Evolutionary conservation across 2,113 vertebrate species (phyloP), one percentile per base, ranked within the genome.

Genomic region (Alethe castanea): DNA sequence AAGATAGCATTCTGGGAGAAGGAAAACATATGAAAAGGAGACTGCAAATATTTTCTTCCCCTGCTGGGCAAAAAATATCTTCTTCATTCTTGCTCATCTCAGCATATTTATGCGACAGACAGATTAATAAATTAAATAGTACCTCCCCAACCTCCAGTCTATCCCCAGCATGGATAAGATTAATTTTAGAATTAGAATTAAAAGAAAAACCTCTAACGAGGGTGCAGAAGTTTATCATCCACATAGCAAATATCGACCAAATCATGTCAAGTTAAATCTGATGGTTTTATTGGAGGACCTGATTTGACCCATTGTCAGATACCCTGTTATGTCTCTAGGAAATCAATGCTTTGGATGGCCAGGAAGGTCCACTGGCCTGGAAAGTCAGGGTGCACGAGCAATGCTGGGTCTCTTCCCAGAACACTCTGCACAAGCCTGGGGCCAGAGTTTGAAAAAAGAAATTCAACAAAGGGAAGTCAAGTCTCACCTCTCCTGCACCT

Each of bases 91-190:
- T 93, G 56, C 31, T 86, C n/a, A 71, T 60, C 16, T 29, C n/a
- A 59, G 29, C 2, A 2, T 81, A 90, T 88, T 84, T 92, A 88
- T 65, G 52, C 69, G 90, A 69, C 64, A 92, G 54, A 45, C 31
- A 86, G 82, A 81, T 74, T 74, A 74, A 93, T 73, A 92, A 79
- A 91, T 59, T 76, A 67, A 85, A 65, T 17, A 81, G 17, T 86
- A 53, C 31, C 60, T 95, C 56, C 54, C 23, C 80, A 86, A 94
- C 67, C 53, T 81, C 61, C 33, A 61, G 24, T 81, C 76, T 81
- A 88, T 61, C 56, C 20, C 36, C 6, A 86, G 22, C 42, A 88
- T 17, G 35, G 56, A 67, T 31, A 52, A 40, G 36, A 53, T 45
- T 3, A 93, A 92, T 84, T 88, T 78, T 57, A 92, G 26, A 86